phyloP scores from a whole-genome alignment of 2,797 vertebrate species.

The Nyctibius grandis region DNA sequence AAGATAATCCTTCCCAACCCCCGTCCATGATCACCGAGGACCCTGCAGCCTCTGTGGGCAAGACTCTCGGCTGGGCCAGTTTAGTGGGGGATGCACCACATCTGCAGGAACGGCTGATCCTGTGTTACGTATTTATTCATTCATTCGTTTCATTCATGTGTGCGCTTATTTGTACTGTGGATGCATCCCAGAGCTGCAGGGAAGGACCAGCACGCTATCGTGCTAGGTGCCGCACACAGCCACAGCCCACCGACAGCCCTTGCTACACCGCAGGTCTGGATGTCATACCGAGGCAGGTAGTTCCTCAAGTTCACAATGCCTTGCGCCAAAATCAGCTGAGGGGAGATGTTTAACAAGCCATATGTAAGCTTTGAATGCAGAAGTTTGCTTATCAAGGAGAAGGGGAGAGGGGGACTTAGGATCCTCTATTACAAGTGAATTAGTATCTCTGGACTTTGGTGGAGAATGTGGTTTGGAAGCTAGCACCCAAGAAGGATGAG shows the following conservation, averaged over 20 bases:
- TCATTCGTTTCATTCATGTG: fast-evolving
- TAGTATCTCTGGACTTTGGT: neutral
- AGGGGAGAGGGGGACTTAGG: neutral
- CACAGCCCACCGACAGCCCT: neutral
- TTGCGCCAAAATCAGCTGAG: neutral
- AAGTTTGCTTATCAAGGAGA: neutral
- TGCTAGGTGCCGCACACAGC: neutral
- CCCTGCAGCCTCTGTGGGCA: neutral
- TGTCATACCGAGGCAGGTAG: neutral
- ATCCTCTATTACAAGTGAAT: neutral
- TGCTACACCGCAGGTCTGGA: neutral
- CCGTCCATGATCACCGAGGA: fast-evolving
- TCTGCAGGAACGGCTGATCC: neutral
- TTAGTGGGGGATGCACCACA: neutral
- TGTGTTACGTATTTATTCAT: fast-evolving
- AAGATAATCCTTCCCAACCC: neutral
- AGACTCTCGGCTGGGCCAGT: neutral
- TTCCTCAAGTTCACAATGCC: neutral
- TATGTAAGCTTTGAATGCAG: neutral
- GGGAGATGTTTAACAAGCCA: neutral
- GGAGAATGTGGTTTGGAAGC: neutral
- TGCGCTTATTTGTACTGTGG: neutral
- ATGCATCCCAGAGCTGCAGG: neutral
- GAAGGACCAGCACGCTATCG: neutral
- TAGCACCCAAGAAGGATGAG: neutral